Evolutionary conservation across 2,113 vertebrate genomes (phyloP).

Genomic region (Plestiodon gilberti): DNA sequence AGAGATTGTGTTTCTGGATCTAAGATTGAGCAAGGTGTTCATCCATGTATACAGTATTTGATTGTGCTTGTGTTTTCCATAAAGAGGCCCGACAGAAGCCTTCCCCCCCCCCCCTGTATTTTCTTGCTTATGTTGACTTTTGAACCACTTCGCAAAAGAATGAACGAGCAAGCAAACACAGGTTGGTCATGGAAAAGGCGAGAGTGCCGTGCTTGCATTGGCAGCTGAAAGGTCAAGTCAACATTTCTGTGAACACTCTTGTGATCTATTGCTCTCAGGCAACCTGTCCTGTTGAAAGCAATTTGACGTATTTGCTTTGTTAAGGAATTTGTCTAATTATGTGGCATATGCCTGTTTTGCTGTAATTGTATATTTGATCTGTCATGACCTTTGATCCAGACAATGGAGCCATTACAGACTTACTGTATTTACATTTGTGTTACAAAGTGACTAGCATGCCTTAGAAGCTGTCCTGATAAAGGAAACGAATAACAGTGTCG

Average conservation of each 20-base stretch:
- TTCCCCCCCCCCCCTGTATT: no score
- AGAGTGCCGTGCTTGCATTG: neutral
- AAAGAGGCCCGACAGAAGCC: neutral
- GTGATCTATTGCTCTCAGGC: neutral
- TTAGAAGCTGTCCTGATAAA: no score
- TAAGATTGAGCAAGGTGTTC: neutral
- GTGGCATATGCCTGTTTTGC: neutral
- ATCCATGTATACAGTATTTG: neutral
- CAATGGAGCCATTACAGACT: no score
- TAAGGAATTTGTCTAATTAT: neutral
- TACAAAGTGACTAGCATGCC: no score
- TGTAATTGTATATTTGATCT: neutral
- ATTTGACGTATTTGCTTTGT: neutral
- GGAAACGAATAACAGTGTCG: no score
- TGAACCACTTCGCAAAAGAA: neutral
- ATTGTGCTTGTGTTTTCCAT: neutral
- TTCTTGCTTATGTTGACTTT: no score
- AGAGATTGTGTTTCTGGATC: neutral
- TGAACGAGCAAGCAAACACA: neutral
- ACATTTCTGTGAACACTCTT: neutral
- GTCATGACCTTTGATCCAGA: neutral
- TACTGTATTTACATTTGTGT: no score
- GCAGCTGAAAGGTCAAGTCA: neutral
- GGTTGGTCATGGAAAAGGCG: neutral
- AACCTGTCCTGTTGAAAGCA: neutral